Conservation (phyloP, 2,113 vertebrate species). For the Chionis minor region DNA sequence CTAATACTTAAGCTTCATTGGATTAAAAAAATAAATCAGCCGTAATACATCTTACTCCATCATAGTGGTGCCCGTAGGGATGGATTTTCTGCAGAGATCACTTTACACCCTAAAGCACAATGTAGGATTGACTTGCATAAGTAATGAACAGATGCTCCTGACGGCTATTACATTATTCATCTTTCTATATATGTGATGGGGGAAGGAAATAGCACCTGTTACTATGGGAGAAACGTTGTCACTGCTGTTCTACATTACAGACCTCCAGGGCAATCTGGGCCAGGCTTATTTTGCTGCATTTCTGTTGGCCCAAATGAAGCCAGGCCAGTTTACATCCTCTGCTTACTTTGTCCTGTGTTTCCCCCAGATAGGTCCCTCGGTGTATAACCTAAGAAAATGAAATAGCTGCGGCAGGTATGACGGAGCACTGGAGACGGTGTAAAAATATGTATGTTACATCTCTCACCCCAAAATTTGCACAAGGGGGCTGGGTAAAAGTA, state of each 20-base stretch:
- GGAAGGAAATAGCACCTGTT: conserved; percentile 19
- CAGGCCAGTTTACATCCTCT: not conserved
- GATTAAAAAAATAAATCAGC: conserved; percentile 37
- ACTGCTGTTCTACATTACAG: not conserved
- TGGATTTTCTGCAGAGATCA: conserved; percentile 45
- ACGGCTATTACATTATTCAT: conserved; percentile 28
- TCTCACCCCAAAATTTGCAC: not conserved
- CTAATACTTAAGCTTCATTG: conserved; percentile 34
- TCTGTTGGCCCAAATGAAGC: not conserved
- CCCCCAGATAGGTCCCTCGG: not conserved
- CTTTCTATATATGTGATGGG: not conserved
- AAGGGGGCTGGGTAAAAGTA: not conserved
- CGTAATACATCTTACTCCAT: not conserved
- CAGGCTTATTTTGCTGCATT: not conserved
- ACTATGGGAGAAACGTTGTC: not conserved
- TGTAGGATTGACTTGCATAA: conserved; percentile 24
- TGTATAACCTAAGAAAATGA: not conserved
- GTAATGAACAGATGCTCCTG: conserved; percentile 37
- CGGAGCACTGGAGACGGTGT: not conserved
- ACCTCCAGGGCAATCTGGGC: not conserved
- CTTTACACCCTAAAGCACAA: conserved; percentile 47
- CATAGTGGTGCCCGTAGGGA: not conserved
- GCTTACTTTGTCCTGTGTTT: not conserved
- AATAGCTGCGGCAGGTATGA: not conserved
- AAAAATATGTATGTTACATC: not conserved